Percentiles rank a stretch among this genome's conserved stretches.
Conservation (phyloP, 2,113 vertebrate genomes). For the Gnathonemus longibarbis region DNA sequence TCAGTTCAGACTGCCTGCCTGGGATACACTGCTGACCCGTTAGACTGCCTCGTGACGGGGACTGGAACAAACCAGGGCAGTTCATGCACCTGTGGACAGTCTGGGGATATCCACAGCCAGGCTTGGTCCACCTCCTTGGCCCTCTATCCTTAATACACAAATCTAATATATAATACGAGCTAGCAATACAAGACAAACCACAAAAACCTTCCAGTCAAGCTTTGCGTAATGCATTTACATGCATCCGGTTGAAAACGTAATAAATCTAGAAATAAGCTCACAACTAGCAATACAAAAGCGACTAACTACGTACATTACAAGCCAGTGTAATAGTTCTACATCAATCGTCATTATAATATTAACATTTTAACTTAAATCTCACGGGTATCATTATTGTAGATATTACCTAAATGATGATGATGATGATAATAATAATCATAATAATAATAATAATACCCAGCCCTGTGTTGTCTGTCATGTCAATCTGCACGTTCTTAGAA, state of each 20-base stretch:
- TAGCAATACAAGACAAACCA: background rate
- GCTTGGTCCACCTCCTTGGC: background rate
- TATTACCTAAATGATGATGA: background rate
- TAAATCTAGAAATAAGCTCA: background rate
- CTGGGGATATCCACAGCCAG: background rate
- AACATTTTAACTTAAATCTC: background rate
- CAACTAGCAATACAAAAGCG: background rate
- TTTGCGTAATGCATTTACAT: background rate
- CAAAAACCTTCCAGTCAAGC: background rate
- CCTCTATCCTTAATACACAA: background rate
- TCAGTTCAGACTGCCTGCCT: constrained; percentile 43
- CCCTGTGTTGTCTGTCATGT: no score
- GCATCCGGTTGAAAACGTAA: background rate
- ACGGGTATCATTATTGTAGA: background rate
- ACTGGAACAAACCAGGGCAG: background rate
- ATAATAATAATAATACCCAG: no score
- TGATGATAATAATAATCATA: no score
- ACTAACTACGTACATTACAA: background rate
- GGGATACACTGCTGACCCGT: background rate
- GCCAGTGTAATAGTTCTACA: background rate
- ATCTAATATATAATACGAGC: background rate
- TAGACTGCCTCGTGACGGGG: background rate
- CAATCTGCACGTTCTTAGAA: no score
- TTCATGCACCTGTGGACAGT: background rate
- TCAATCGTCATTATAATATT: background rate